A percentile compares a stretch with the other conserved stretches of the same genome.
These are phyloP conservation scores for Leguminivora glycinivorella DNA, from an alignment of 1,140 invertebrate species.

Conservation along the genomic window DNA sequence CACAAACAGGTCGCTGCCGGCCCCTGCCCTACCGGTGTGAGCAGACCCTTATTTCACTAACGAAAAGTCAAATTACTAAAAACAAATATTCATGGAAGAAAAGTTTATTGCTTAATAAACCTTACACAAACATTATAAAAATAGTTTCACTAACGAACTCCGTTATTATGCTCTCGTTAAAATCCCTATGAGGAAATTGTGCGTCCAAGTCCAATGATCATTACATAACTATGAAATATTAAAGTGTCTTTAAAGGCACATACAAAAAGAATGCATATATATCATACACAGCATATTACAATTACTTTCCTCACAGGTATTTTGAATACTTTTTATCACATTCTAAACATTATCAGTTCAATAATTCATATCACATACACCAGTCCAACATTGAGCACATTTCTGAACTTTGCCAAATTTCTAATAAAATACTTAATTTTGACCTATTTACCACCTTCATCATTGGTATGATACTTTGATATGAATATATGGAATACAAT, in stretches of 20 bases:
- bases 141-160: conserved; percentile 51
- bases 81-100: conserved; percentile 38
- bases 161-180: conserved; percentile 49
- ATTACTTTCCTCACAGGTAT: conserved; percentile 51
- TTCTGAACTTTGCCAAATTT: conserved; percentile 3
- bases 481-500: conserved; percentile 19
- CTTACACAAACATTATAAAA: conserved; percentile 52
- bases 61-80: background rate
- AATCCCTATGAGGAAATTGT: conserved; percentile 54
- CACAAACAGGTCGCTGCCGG: no score
- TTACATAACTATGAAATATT: conserved; percentile 13
- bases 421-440: conserved; percentile 9
- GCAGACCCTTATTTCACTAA: no score
- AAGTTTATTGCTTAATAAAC: conserved; percentile 56
- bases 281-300: conserved; percentile 33
- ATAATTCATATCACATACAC: conserved; percentile 54
- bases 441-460: background rate
- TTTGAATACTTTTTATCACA: conserved; percentile 41
- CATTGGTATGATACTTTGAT: conserved; percentile 18
- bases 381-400: conserved; percentile 28
- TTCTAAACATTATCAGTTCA: conserved; percentile 52
- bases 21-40: no score
- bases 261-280: conserved; percentile 36
- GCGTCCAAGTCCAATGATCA: conserved; percentile 14
- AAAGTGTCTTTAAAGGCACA: conserved; percentile 50